Percentiles rank a stretch among this genome's conserved stretches.
Evolutionary conservation across 2,888 invertebrate genomes (phyloP).

Genomic region (Chrysomela aeneicollis): DNA sequence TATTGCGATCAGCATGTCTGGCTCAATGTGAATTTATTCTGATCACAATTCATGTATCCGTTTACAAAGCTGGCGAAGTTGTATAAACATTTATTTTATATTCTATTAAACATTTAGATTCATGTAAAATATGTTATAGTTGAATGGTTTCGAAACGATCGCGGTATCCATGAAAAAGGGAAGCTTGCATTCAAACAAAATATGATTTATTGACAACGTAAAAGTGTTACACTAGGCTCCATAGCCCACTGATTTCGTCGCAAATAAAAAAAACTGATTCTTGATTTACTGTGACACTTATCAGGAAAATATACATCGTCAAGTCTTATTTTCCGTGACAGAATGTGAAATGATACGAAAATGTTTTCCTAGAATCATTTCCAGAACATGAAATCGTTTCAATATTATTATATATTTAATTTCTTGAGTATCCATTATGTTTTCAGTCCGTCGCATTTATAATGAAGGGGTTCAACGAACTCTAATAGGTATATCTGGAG

Average conservation of each 20-base stretch:
- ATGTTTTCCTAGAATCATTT: constrained; percentile 20
- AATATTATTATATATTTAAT: no score
- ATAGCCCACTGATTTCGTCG: no score
- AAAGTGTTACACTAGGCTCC: no score
- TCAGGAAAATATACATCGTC: neutral
- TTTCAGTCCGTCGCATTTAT: neutral
- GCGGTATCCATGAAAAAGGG: neutral
- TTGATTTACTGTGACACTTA: neutral
- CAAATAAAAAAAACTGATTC: neutral
- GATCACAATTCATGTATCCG: constrained; percentile 38
- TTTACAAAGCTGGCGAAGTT: constrained; percentile 27
- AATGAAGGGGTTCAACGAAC: neutral
- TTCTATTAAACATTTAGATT: constrained; percentile 28
- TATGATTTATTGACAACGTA: no score
- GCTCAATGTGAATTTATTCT: constrained; percentile 48
- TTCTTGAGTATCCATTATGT: neutral
- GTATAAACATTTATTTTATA: constrained; percentile 28
- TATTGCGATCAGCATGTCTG: constrained; percentile 31
- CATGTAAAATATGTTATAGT: constrained; percentile 14
- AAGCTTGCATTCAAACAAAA: neutral
- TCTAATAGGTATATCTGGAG: neutral
- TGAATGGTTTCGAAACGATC: neutral
- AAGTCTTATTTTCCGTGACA: neutral
- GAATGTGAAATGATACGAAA: constrained; percentile 21
- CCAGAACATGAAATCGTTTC: constrained; percentile 18